A percentile compares a stretch with the other conserved stretches of the same genome.
Conservation (phyloP, 2,797 vertebrate species). For the Ptychobarbus kaznakovi region DNA sequence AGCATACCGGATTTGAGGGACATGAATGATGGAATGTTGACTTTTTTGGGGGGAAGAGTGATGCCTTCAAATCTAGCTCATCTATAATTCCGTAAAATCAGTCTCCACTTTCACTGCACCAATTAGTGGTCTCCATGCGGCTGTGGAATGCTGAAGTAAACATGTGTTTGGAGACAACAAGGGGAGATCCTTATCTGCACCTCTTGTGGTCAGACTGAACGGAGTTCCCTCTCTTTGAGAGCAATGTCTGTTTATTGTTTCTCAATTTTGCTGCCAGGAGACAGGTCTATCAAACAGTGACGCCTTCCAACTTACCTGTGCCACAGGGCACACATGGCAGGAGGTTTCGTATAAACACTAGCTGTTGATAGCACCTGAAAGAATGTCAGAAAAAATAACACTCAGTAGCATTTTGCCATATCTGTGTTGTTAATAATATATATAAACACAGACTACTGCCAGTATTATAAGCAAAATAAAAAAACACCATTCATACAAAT, state of each 20-base stretch:
- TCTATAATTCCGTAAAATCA: conserved; percentile 27
- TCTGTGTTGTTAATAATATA: conserved; percentile 64
- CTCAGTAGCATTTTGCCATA: conserved; percentile 56
- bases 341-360: conserved; percentile 60
- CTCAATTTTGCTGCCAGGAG: conserved; percentile 58
- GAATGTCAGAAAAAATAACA: conserved; percentile 36
- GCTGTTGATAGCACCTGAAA: conserved; percentile 48
- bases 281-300: conserved; percentile 54
- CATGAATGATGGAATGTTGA: background rate
- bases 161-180: conserved; percentile 49
- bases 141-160: conserved; percentile 56
- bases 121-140: conserved; percentile 55
- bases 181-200: conserved; percentile 49
- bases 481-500: background rate
- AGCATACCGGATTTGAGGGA: background rate
- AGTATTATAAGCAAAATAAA: background rate
- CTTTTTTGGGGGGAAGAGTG: background rate
- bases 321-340: conserved; percentile 63
- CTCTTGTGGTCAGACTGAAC: conserved; percentile 50
- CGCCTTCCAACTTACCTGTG: conserved; percentile 65
- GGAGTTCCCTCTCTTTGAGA: conserved; percentile 26
- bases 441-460: conserved; percentile 31
- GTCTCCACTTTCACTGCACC: conserved; percentile 55
- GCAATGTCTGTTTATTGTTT: conserved; percentile 52
- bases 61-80: conserved; percentile 7